Evolutionary conservation across 1,140 invertebrate genomes (phyloP), one percentile per base, ranked within the genome.

Genomic region (Lamellibrachia luymesi): DNA sequence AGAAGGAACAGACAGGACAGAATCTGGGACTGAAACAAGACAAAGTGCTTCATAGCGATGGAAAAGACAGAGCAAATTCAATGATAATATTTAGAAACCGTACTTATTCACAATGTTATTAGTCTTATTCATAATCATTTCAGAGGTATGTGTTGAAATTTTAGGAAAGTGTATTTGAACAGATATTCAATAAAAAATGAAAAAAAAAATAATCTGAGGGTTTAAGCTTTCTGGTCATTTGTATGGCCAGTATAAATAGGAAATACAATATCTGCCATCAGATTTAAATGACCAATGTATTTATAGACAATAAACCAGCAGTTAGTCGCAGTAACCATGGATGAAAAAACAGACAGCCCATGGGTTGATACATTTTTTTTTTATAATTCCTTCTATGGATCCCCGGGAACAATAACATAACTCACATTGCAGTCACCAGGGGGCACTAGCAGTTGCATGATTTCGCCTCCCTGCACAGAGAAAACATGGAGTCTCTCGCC

Each of bases 401-500:
- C 1, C 25, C 64, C 6, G 91, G 91, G 13, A 91, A 25, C 91
- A 92, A n/a, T 4, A 5, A 13, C 51, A 92, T 92, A 52, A 95
- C 95, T 95, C 94, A 96, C 96, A 95, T 96, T 96, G 93, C 98
- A 99, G 95, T 98, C 98, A 94, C 98, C 97, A 1, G 99, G 99
- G 27, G 99, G 98, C 6, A 99, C 98, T 51, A 99, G 96, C 0
- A 99, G 96, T 96, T 99, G 98, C 0, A 98, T 98, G 22, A 99
- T 96, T 94, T 97, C 97, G 25, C 97, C 97, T 51, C 98, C 99
- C 96, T 99, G 99, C 2, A 99, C 98, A 95, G 98, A 99, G 97
- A 99, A 99, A 8, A 98, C 97, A 96, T 99, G 98, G 51, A 99
- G 96, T 90, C 99, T 96, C 2, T 97, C 97, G 13, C 99, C 99